phyloP scores from a whole-genome alignment of 2,797 vertebrate genomes.

The Cossypha dichroa region DNA sequence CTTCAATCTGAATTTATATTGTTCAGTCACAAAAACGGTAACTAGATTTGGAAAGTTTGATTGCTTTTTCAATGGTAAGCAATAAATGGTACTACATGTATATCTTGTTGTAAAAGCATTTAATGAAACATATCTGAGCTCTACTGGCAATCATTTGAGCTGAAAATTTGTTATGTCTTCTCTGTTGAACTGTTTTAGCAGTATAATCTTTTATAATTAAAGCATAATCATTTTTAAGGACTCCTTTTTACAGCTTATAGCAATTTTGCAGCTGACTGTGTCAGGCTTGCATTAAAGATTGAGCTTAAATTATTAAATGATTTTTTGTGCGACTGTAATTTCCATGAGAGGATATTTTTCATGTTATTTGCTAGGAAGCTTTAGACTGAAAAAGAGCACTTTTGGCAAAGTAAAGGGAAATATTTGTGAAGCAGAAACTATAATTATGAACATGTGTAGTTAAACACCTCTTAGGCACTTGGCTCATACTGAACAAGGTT shows the following conservation, averaged over 20 bases:
- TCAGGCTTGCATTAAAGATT: neutral
- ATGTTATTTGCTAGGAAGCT: neutral
- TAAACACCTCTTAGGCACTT: slow-evolving; percentile 21
- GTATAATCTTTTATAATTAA: slow-evolving; percentile 36
- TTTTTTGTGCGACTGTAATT: slow-evolving; percentile 19
- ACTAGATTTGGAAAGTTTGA: neutral
- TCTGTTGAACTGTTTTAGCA: slow-evolving; percentile 14
- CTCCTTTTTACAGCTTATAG: neutral
- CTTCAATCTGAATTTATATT: neutral
- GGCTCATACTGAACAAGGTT: neutral
- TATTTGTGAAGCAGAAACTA: slow-evolving; percentile 30
- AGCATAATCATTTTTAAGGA: slow-evolving; percentile 1
- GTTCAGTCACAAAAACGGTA: neutral
- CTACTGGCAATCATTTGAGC: neutral
- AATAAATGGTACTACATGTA: neutral
- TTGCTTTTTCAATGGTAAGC: neutral
- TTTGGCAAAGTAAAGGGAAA: slow-evolving; percentile 24
- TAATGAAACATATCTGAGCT: neutral
- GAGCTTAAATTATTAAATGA: slow-evolving; percentile 43
- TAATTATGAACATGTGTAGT: neutral
- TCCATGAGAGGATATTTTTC: slow-evolving; percentile 36
- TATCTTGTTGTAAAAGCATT: slow-evolving; percentile 1
- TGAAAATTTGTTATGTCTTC: slow-evolving; percentile 27
- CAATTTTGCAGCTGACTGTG: slow-evolving; percentile 14
- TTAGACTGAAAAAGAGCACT: slow-evolving; percentile 9